Evolutionary conservation across 1,140 invertebrate genomes (phyloP), one percentile per base, ranked within the genome.

Genomic region (Ditylenchus dipsaci): DNA sequence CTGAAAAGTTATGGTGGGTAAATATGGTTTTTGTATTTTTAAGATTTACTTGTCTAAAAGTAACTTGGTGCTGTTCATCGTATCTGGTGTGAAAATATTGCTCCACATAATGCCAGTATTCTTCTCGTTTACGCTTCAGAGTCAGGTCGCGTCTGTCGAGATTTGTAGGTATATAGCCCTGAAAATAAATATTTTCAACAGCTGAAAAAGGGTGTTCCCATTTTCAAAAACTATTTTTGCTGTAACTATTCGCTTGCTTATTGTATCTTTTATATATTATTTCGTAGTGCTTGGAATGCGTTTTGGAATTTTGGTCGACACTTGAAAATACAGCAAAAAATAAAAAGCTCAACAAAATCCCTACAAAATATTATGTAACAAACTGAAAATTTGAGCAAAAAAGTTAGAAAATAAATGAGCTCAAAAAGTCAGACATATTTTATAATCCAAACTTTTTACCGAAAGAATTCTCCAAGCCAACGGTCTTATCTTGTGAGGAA

Each of bases 31-130:
- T 53, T 19, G 57, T 0, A 30, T n/a, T 58, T 23, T 70, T 67
- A 75, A 68, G 15, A 17, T n/a, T 15, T 62, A 89, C 88, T 85
- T 93, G 93, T 83, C 92, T 87, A 86, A 95, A 96, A 49, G 92
- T 97, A 80, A 96, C 92, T 83, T 91, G 88, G 84, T 93, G 90
- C 49, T 88, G 87, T 82, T 97, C 93, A 81, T 97, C 92, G 79
- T 91, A 87, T 77, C 95, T 89, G 0, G 90, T 90, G 76, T 92
- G 90, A 83, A 95, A 98, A 86, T 97, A 98, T 83, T 98, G 92
- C 75, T 91, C 88, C 5, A 97, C 91, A 79, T 95, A 89, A 47
- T 90, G 90, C 87, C 91, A 91, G 86, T 99, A 99, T 82, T 97
- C 93, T 60, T 92, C 88, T 26, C 95, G 87, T 84, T 97, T 97